Evolutionary conservation across 2,888 invertebrate genomes (phyloP), one percentile per base, ranked within the genome.

Genomic region (Rhorus exstirpatorius): DNA sequence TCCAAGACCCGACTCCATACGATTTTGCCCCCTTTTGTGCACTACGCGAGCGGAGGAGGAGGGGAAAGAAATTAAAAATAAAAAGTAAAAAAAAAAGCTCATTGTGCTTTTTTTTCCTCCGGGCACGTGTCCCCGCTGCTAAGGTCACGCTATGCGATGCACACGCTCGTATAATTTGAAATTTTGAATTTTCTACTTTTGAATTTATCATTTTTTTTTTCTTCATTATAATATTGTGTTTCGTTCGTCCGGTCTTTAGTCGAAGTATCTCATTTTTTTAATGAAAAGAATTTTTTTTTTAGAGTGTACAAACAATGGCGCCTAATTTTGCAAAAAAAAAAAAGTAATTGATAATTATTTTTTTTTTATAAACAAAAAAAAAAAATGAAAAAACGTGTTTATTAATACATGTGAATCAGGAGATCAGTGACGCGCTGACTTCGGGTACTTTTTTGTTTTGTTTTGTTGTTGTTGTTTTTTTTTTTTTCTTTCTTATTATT

Each of bases 1-100:
- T 86, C 83, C 88, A 88, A 90, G 88, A 82, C 88, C 89, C 87
- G 86, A 87, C 51, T 85, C 85, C 86, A 84, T 82, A 86, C 85
- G 84, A 74, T 83, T 86, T 79, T 81, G 81, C 77, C 78, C 81
- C 84, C 79, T 79, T 78, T 78, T 79, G 83, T 74, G 75, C 79
- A 82, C 82, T 82, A 82, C 82, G 21, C 79, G 79, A 49, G 55
- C 63, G 46, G 10, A 46, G 75, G 63, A 55, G n/a, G 7, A 38
- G 58, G 81, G 63, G 31, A 12, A 10, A 17, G 19, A 8, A 24
- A 60, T 60, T 35, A 31, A 8, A 4, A 53, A 1, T 4, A 14
- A 49, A n/a, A n/a, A n/a, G n/a, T n/a, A 14, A 14, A 49, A n/a
- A 61, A 61, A 72, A 67, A 71, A 44, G 44, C 49, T 51, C 53